Evolutionary conservation across 2,113 vertebrate species (phyloP), one percentile per base, ranked within the genome.

Genomic region (Macquaria australasica): DNA sequence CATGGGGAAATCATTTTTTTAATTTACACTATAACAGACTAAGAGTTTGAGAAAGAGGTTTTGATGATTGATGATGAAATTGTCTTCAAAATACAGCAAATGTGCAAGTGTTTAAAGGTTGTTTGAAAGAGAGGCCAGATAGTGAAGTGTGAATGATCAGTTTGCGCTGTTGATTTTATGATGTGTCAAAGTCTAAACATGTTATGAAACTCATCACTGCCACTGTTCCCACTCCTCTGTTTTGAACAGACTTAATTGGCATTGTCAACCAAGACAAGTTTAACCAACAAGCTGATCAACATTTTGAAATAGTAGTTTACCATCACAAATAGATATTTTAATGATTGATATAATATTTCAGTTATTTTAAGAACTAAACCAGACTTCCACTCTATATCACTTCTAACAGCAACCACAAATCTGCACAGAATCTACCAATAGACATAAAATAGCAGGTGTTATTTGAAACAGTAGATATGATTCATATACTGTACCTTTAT

Each of bases 381-480:
- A 1, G 25, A 41, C 45, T 45, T 56, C 20, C 20, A 9, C 28
- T 62, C 8, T 14, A 28, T 50, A 20, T 58, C 8, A 18, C 41
- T 62, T 18, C 20, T 14, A 9, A 10, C 45, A 45, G 31, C 0
- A 18, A n/a, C 43, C 16, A 41, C 34, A 50, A 15, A 60, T 31
- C 25, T 53, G 16, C 3, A 41, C 56, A 74, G 23, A 63, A n/a
- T 78, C 31, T 64, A 7, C 14, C 25, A 63, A 31, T 43, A 39
- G 43, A 34, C 68, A 37, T 25, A 53, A 76, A 68, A 70, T n/a
- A 84, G 9, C 34, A 73, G 66, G 64, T 85, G 62, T 62, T 73
- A 11, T 75, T 88, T 72, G 76, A 45, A 70, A 55, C 60, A 11
- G 58, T 39, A 18, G 15, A 59, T 51, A 12, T 72, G 80, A 86